Evolutionary conservation across 2,113 vertebrate species (phyloP).

Genomic region (Motacilla alba): DNA sequence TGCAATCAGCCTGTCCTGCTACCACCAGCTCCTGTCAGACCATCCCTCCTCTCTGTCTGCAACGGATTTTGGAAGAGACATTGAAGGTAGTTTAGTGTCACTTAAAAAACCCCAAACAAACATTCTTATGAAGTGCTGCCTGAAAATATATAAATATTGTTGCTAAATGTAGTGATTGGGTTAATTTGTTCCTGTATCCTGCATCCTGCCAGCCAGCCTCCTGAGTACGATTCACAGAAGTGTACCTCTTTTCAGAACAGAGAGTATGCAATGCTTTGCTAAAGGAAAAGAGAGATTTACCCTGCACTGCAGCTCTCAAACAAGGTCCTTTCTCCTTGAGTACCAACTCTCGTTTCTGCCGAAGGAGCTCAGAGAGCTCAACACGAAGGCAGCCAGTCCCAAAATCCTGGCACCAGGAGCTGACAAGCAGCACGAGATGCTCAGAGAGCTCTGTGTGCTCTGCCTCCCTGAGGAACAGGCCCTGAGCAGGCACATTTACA

Average conservation of each 20-base stretch:
- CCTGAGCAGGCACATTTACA: neutral
- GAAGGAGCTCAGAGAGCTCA: neutral
- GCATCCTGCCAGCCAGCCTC: neutral
- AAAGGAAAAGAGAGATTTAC: neutral
- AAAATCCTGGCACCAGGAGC: neutral
- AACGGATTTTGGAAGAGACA: neutral
- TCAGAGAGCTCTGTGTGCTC: neutral
- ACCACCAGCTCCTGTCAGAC: neutral
- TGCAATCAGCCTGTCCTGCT: rapidly evolving
- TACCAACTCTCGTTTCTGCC: neutral
- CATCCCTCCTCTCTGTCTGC: neutral
- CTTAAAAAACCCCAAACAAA: neutral
- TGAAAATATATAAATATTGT: neutral
- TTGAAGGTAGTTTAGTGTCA: neutral
- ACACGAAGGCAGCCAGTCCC: rapidly evolving
- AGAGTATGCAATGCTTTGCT: neutral
- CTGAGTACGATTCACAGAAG: neutral
- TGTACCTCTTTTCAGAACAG: neutral
- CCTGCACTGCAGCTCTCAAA: neutral
- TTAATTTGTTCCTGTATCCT: neutral
- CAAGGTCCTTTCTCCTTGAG: neutral
- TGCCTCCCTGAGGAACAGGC: neutral
- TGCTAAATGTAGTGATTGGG: neutral
- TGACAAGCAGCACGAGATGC: rapidly evolving
- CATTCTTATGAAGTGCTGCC: rapidly evolving